Evolutionary conservation across 2,113 vertebrate species (phyloP).

Genomic region (Trachemys scripta): DNA sequence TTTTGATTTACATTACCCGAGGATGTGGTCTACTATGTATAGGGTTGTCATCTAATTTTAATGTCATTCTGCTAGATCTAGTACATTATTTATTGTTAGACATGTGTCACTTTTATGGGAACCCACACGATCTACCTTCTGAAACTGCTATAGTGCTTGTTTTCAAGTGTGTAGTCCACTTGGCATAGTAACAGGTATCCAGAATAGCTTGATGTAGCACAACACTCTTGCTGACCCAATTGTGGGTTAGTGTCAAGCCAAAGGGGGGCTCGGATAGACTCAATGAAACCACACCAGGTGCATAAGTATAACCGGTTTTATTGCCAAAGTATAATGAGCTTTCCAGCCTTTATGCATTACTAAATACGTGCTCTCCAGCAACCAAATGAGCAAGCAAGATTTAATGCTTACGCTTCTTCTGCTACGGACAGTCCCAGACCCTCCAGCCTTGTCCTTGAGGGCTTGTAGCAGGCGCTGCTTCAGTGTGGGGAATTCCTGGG

Average conservation of each 20-base stretch:
- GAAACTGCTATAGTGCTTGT: not conserved
- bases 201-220: not conserved
- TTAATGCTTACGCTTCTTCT: too few relatives aligned
- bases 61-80: not conserved
- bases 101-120: not conserved
- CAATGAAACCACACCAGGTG: too few relatives aligned
- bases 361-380: too few relatives aligned
- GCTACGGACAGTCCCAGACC: too few relatives aligned
- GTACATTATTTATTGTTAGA: not conserved
- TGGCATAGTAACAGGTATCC: not conserved
- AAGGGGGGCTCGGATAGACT: too few relatives aligned
- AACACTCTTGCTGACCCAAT: not conserved
- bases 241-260: not conserved
- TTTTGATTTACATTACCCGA: not conserved
- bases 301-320: too few relatives aligned
- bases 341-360: too few relatives aligned
- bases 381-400: too few relatives aligned
- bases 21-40: not conserved
- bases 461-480: too few relatives aligned
- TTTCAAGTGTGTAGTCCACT: not conserved
- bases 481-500: too few relatives aligned
- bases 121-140: not conserved
- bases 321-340: too few relatives aligned
- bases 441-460: too few relatives aligned
- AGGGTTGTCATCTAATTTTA: not conserved